phyloP scores from a whole-genome alignment of 2,888 invertebrate species.

The Phorcus lineatus region DNA sequence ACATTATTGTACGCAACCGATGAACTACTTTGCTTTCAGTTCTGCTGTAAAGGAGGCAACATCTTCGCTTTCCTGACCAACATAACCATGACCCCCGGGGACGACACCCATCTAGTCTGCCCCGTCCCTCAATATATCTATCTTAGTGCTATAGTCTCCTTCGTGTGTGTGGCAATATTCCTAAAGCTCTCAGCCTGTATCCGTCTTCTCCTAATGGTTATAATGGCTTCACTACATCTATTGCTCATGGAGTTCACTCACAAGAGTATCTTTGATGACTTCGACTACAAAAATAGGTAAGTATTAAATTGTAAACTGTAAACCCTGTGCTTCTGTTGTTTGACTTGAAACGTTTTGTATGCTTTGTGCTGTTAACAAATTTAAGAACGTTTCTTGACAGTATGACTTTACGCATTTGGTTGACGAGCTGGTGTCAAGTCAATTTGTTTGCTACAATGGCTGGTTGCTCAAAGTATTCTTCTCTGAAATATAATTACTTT shows the following conservation, averaged over 20 bases:
- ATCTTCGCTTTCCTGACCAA: slow-evolving; percentile 57
- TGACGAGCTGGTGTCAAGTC: too few relatives aligned
- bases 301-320: slow-evolving; percentile 19
- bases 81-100: slow-evolving; percentile 46
- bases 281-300: slow-evolving; percentile 79
- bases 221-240: slow-evolving; percentile 87
- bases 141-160: slow-evolving; percentile 88
- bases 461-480: too few relatives aligned
- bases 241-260: slow-evolving; percentile 89
- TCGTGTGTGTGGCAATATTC: slow-evolving; percentile 90
- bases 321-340: not conserved
- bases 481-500: too few relatives aligned
- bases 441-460: too few relatives aligned
- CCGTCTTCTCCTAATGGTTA: slow-evolving; percentile 85
- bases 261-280: slow-evolving; percentile 86
- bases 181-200: slow-evolving; percentile 88
- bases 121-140: slow-evolving; percentile 89
- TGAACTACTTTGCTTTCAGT: slow-evolving; percentile 52
- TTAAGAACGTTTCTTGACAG: too few relatives aligned
- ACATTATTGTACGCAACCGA: too few relatives aligned
- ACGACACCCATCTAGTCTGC: slow-evolving; percentile 80
- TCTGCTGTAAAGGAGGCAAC: slow-evolving; percentile 70
- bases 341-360: too few relatives aligned
- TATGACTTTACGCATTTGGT: too few relatives aligned
- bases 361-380: too few relatives aligned